Evolutionary conservation across 2,113 vertebrate genomes (phyloP).

Genomic region (Corythornis cristatus): DNA sequence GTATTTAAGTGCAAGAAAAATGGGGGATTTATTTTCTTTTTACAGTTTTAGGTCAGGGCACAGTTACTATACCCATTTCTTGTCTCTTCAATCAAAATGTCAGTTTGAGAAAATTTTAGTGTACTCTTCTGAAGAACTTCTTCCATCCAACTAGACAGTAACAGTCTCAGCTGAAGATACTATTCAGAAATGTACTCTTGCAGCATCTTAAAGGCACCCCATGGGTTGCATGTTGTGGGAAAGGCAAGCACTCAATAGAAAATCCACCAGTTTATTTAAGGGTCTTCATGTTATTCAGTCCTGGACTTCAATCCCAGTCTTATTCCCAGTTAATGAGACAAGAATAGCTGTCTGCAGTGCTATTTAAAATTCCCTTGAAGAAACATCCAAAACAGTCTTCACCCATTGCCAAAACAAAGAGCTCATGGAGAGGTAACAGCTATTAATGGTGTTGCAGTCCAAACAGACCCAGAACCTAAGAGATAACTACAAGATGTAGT

Average conservation of each 20-base stretch:
- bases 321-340: neutral
- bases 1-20: neutral
- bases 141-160: neutral
- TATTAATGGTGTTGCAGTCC: neutral
- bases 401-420: conserved; percentile 14
- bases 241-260: neutral
- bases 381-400: neutral
- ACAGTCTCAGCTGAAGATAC: neutral
- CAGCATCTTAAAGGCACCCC: neutral
- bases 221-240: neutral
- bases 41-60: neutral
- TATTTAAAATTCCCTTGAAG: conserved; percentile 18
- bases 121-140: neutral
- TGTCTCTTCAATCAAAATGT: neutral
- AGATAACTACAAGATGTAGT: neutral
- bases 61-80: neutral
- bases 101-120: neutral
- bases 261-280: neutral
- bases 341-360: conserved; percentile 20
- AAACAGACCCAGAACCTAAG: neutral
- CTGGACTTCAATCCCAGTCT: neutral
- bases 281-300: neutral
- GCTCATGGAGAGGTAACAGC: neutral
- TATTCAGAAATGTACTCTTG: neutral
- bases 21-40: neutral